Percentiles rank a stretch among this genome's conserved stretches.
These are phyloP conservation scores for Drosophila stalkeri DNA, from an alignment of 2,888 invertebrate genomes.

Conservation along the genomic window DNA sequence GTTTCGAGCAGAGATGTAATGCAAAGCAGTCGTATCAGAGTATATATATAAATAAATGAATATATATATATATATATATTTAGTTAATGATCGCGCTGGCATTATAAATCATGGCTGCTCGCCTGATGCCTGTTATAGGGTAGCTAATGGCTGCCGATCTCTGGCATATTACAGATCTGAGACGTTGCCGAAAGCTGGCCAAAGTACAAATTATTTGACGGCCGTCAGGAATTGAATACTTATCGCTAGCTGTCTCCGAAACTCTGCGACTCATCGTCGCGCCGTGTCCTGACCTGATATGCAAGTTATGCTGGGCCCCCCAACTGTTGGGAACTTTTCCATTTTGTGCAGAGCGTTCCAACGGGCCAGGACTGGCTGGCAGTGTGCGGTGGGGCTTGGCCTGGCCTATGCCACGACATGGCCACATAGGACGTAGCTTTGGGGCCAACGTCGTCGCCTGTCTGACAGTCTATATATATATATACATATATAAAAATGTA, in stretches of 20 bases:
- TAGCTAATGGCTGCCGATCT: conserved; percentile 36
- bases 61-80: background rate
- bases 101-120: conserved; percentile 14
- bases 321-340: conserved; percentile 79
- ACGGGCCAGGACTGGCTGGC: background rate
- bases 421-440: conserved; percentile 60
- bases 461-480: conserved; percentile 50
- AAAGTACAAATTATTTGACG: conserved; percentile 40
- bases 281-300: conserved; percentile 37
- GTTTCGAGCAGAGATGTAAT: background rate
- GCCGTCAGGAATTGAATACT: conserved; percentile 25
- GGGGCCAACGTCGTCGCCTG: conserved; percentile 72
- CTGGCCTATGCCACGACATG: conserved; percentile 57
- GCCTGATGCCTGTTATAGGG: conserved; percentile 2
- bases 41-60: background rate
- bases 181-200: conserved; percentile 22
- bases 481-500: background rate
- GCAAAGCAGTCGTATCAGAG: background rate
- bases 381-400: background rate
- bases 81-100: conserved; percentile 1
- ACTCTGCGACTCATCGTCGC: background rate
- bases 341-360: conserved; percentile 60
- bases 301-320: conserved; percentile 73
- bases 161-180: conserved; percentile 10
- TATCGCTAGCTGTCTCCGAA: conserved; percentile 34